phyloP scores from a whole-genome alignment of 2,113 vertebrate genomes.

The Motacilla alba region DNA sequence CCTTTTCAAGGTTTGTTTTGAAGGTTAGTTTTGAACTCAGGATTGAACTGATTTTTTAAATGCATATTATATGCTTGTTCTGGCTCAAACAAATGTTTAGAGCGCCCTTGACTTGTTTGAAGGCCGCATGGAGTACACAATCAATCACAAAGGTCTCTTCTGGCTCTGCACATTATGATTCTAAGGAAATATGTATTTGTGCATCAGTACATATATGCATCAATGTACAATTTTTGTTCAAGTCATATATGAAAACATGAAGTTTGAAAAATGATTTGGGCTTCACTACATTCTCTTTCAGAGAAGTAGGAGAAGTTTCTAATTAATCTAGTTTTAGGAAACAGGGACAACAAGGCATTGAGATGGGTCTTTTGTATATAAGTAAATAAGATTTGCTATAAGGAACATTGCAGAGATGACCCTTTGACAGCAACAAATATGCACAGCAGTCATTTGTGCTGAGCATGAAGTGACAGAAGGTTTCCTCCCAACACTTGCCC shows the following conservation, averaged over 20 bases:
- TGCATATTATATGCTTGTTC: background rate
- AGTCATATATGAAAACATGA: background rate
- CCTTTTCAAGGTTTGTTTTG: background rate
- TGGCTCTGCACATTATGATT: background rate
- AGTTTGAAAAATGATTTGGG: background rate
- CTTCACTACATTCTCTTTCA: background rate
- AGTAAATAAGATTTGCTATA: background rate
- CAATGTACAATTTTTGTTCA: background rate
- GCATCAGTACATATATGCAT: background rate
- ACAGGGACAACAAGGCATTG: background rate
- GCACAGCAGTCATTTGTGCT: background rate
- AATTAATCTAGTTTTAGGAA: background rate
- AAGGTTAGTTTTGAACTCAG: background rate
- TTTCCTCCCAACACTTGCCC: background rate
- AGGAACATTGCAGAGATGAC: background rate
- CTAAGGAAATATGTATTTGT: background rate
- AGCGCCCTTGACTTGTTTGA: background rate
- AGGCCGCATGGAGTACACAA: background rate
- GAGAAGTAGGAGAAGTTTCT: background rate
- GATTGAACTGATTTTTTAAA: background rate
- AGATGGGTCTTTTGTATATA: background rate
- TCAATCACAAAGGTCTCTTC: background rate
- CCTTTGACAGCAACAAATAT: background rate
- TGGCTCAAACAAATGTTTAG: background rate
- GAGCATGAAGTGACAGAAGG: background rate